Conservation (phyloP, 2,888 invertebrate species). For the Hanleya hanleyi region DNA sequence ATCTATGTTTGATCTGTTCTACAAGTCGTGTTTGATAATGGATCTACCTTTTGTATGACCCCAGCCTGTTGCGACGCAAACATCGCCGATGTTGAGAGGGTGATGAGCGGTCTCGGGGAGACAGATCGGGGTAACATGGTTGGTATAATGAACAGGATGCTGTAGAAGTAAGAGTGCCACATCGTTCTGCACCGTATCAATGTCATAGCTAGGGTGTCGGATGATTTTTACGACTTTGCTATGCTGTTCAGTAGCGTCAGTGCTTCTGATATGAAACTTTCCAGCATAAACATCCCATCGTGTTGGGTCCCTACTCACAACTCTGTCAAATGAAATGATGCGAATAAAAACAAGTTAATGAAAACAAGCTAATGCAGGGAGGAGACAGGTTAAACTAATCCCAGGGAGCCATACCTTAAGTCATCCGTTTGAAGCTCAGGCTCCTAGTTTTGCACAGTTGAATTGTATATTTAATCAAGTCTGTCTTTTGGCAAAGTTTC, state of each 20-base stretch:
- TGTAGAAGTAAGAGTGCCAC: constrained; percentile 89
- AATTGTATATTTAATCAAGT: too few relatives aligned
- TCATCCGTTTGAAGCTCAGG: too few relatives aligned
- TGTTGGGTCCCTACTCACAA: constrained; percentile 29
- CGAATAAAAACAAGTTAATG: too few relatives aligned
- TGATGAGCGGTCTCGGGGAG: constrained; percentile 75
- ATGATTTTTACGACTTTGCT: constrained; percentile 61
- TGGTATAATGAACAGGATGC: constrained; percentile 87
- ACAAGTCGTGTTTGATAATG: too few relatives aligned
- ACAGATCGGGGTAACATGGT: constrained; percentile 92
- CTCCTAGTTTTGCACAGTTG: too few relatives aligned
- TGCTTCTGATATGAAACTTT: constrained; percentile 38
- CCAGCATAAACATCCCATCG: constrained; percentile 49
- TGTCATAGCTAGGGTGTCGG: constrained; percentile 88
- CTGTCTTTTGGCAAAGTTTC: too few relatives aligned
- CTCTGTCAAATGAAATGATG: too few relatives aligned
- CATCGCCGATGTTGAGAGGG: constrained; percentile 27
- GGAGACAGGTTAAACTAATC: too few relatives aligned
- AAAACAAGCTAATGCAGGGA: too few relatives aligned
- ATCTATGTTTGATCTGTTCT: too few relatives aligned
- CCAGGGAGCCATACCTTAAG: too few relatives aligned
- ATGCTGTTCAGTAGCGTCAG: constrained; percentile 39
- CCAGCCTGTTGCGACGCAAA: constrained; percentile 94
- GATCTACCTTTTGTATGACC: constrained; percentile 75
- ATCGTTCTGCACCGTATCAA: constrained; percentile 91